Evolutionary conservation across 2,888 invertebrate species (phyloP).

Genomic region (Eledona agricola): DNA sequence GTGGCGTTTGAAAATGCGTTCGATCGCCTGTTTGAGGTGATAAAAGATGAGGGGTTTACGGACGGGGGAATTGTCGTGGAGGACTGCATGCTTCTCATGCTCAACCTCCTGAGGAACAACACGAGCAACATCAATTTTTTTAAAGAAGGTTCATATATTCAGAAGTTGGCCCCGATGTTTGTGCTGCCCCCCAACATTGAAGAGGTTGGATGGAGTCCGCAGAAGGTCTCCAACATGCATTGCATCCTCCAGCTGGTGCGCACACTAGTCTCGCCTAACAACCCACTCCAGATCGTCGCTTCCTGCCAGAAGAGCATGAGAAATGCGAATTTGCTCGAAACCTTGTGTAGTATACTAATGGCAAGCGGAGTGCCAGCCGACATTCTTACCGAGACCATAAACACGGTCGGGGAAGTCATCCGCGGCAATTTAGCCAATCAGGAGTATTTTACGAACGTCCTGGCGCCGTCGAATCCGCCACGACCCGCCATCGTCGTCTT

Average conservation of each 20-base stretch:
- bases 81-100: conserved; percentile 92
- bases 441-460: conserved; percentile 87
- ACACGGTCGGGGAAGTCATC: conserved; percentile 90
- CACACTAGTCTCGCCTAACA: conserved; percentile 92
- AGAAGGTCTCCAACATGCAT: conserved; percentile 94
- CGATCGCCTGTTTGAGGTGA: conserved; percentile 92
- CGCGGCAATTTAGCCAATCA: conserved; percentile 91
- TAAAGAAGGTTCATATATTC: conserved; percentile 96
- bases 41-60: conserved; percentile 75
- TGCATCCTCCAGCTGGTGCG: conserved; percentile 90
- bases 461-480: conserved; percentile 93
- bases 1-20: conserved; percentile 99
- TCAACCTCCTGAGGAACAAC: conserved; percentile 94
- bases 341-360: conserved; percentile 91
- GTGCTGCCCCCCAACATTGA: conserved; percentile 75
- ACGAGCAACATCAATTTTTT: conserved; percentile 98
- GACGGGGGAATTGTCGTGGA: conserved; percentile 98
- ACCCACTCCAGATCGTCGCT: conserved; percentile 80
- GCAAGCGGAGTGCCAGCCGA: conserved; percentile 96
- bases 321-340: conserved; percentile 81
- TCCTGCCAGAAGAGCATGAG: conserved; percentile 91
- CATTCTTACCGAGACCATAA: conserved; percentile 95
- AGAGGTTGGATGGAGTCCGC: conserved; percentile 87
- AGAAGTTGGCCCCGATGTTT: conserved; percentile 89
- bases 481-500: conserved; percentile 93